These are phyloP conservation scores for Sceliomorpha sp. DNA, from an alignment of 2,888 invertebrate genomes.

Conservation along the genomic window DNA sequence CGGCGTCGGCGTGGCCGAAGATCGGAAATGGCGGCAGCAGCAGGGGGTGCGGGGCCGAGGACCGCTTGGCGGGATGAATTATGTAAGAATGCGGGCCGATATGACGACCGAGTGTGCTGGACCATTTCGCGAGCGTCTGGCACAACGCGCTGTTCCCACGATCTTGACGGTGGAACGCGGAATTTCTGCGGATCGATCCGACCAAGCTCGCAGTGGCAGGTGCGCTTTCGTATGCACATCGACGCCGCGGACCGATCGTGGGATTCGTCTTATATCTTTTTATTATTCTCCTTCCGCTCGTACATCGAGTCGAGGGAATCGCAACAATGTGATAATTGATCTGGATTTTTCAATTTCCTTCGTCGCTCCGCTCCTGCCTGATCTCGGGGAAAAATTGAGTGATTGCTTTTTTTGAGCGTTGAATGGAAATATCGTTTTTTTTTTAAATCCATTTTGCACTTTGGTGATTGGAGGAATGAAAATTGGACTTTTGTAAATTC, in stretches of 20 bases:
- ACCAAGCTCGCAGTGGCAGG: constrained; percentile 18
- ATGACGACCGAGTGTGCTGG: constrained; percentile 29
- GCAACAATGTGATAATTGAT: constrained; percentile 17
- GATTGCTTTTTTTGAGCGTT: too few relatives aligned
- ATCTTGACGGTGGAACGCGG: constrained; percentile 48
- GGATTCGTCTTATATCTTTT: constrained; percentile 30
- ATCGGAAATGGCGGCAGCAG: constrained; percentile 4
- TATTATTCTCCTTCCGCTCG: constrained; percentile 8
- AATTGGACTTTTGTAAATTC: too few relatives aligned
- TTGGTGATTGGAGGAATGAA: too few relatives aligned
- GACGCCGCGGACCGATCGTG: constrained; percentile 39
- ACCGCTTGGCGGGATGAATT: constrained; percentile 47
- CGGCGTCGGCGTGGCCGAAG: constrained; percentile 1
- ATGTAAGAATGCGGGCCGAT: constrained; percentile 47
- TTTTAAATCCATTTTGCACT: too few relatives aligned
- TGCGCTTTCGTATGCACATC: constrained; percentile 46
- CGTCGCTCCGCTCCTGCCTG: too few relatives aligned
- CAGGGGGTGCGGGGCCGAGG: constrained; percentile 11
- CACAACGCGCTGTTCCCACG: constrained; percentile 48
- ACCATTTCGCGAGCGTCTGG: constrained; percentile 34
- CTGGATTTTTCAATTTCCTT: constrained; percentile 1
- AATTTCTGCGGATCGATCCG: constrained; percentile 43
- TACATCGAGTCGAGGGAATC: constrained; percentile 18
- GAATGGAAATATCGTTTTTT: too few relatives aligned
- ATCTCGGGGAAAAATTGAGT: too few relatives aligned